phyloP scores from a whole-genome alignment of 1,140 invertebrate genomes.

The Sitobion miscanthi region DNA sequence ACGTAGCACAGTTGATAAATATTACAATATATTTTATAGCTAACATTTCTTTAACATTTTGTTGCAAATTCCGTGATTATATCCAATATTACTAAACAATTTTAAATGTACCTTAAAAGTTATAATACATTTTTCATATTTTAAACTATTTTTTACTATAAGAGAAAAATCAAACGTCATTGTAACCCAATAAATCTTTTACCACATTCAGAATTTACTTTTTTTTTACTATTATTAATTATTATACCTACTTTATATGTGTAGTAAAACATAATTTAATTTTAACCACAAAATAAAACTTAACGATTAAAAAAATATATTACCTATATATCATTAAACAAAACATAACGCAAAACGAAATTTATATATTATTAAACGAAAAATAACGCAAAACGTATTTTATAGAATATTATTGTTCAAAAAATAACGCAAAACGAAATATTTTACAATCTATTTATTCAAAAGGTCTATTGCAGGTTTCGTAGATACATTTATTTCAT shows the following conservation, averaged over 20 bases:
- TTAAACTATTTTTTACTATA: background rate
- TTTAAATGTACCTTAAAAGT: background rate
- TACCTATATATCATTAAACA: too few species aligned
- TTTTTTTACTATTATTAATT: background rate
- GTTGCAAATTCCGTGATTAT: background rate
- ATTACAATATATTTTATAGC: background rate
- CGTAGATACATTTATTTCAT: too few species aligned
- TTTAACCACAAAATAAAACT: background rate
- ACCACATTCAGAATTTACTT: background rate
- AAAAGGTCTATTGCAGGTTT: too few species aligned
- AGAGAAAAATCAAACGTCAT: background rate
- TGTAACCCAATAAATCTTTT: background rate
- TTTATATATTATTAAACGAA: too few species aligned
- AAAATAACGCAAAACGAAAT: too few species aligned
- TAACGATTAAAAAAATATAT: too few species aligned
- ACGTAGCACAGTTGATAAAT: background rate
- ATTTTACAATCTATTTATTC: too few species aligned
- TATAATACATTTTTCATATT: background rate
- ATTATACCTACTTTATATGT: background rate
- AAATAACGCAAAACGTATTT: too few species aligned
- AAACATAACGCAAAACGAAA: too few species aligned
- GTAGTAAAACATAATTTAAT: background rate
- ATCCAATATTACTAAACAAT: background rate
- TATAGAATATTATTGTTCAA: too few species aligned
- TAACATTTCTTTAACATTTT: background rate